Conservation (phyloP, 2,113 vertebrate genomes). For the Cololabis saira region DNA sequence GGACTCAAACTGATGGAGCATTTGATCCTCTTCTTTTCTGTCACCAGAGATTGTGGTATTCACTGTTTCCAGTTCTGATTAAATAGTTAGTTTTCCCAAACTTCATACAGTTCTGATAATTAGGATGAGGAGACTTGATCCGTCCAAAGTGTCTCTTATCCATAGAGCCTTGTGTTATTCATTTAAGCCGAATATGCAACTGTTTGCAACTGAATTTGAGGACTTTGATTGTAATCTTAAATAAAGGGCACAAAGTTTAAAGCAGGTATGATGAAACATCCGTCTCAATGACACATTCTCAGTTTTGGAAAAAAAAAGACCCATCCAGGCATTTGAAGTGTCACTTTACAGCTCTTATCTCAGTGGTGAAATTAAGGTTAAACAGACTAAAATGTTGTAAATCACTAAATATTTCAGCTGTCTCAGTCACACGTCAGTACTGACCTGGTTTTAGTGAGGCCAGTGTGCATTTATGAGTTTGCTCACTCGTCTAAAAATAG, state of each 20-base stretch:
- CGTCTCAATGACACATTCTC: no score
- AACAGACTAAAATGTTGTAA: background rate
- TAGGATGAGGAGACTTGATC: background rate
- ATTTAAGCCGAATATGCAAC: background rate
- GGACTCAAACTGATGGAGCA: background rate
- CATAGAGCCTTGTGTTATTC: no score
- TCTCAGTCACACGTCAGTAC: slow-evolving; percentile 1
- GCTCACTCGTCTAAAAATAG: background rate
- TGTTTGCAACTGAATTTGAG: background rate
- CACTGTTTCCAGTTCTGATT: no score
- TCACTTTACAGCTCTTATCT: background rate
- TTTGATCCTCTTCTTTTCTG: background rate
- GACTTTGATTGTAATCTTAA: background rate
- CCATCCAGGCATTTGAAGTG: no score
- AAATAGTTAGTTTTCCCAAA: background rate
- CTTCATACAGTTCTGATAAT: background rate
- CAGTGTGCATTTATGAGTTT: background rate
- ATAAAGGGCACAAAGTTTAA: background rate
- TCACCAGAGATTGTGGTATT: no score
- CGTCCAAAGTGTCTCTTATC: background rate
- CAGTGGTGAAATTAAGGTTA: background rate
- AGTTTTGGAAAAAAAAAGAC: no score
- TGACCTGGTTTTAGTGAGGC: background rate
- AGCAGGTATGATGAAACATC: no score
- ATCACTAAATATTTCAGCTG: background rate